Conservation (phyloP, 2,888 invertebrate species). For the Vandiemenella viatica region DNA sequence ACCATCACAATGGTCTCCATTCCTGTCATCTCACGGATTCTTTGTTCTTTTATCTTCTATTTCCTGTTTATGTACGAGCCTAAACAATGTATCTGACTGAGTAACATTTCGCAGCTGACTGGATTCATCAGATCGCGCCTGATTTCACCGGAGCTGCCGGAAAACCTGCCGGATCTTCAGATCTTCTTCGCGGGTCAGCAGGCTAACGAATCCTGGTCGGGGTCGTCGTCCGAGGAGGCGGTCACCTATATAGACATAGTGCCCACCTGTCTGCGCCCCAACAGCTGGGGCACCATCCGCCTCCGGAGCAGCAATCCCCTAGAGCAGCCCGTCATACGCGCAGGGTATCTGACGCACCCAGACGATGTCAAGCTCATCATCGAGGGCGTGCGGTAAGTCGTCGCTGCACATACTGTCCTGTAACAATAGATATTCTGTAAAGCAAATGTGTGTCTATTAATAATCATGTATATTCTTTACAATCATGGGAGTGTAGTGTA, state of each 20-base stretch:
- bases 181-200: slow-evolving; percentile 11
- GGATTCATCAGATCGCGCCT: slow-evolving; percentile 2
- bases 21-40: no score
- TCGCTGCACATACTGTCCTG: no score
- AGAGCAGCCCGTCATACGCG: not conserved
- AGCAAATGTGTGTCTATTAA: no score
- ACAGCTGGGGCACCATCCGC: not conserved
- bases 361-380: not conserved
- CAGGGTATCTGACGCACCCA: not conserved
- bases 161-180: slow-evolving; percentile 9
- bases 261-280: not conserved
- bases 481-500: no score
- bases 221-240: not conserved
- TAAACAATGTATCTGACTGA: no score
- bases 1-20: no score
- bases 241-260: not conserved
- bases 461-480: no score
- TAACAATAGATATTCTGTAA: no score
- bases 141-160: not conserved
- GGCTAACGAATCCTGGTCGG: slow-evolving; percentile 6
- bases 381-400: not conserved
- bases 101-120: not conserved
- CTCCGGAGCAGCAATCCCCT: not conserved
- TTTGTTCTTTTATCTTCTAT: no score
- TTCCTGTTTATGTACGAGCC: no score